These are phyloP conservation scores for Scylla paramamosain DNA, from an alignment of 1,140 invertebrate species.

Conservation along the genomic window DNA sequence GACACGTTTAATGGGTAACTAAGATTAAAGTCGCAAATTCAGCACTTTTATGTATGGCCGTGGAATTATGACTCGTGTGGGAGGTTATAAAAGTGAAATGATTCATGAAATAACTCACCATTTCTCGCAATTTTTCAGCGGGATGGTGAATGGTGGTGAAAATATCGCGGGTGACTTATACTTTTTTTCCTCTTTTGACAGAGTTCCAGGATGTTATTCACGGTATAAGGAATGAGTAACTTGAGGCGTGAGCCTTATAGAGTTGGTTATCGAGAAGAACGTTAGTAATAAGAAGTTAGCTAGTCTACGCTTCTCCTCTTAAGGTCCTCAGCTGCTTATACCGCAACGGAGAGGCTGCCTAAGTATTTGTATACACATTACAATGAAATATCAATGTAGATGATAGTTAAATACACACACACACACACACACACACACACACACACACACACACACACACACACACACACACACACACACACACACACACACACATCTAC, in stretches of 20 bases:
- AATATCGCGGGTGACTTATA: neutral
- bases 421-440: neutral
- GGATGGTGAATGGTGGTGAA: neutral
- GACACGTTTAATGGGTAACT: neutral
- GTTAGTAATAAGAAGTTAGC: neutral
- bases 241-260: too few species aligned
- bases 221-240: neutral
- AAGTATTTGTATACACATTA: neutral
- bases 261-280: too few species aligned
- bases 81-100: neutral
- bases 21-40: neutral
- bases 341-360: neutral
- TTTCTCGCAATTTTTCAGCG: neutral
- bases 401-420: neutral
- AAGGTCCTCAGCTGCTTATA: neutral
- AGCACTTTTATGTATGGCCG: neutral
- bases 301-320: neutral
- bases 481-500: neutral
- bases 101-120: neutral
- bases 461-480: neutral
- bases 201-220: neutral
- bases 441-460: slow-evolving; percentile 11
- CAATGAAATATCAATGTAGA: neutral
- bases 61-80: neutral
- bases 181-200: neutral